Conservation (phyloP, 2,888 invertebrate species). For the Archips xylosteana region DNA sequence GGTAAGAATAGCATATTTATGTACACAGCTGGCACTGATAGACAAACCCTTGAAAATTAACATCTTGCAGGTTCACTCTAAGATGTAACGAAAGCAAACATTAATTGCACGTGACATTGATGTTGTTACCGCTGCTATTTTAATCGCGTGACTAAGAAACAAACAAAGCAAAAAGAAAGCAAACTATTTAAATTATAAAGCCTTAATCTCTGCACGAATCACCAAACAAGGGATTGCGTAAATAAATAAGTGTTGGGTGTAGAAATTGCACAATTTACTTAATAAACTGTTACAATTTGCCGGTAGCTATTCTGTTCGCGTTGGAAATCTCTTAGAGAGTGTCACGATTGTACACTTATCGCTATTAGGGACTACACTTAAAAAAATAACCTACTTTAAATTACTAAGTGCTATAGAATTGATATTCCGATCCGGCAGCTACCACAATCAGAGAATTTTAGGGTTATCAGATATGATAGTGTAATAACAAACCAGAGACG, state of each 20-base stretch:
- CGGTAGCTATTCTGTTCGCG: constrained; percentile 11
- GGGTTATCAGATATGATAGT: no score
- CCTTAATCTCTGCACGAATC: constrained; percentile 2
- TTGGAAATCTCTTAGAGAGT: constrained; percentile 12
- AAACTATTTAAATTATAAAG: constrained; percentile 11
- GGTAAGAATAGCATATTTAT: no score
- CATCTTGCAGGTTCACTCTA: neutral
- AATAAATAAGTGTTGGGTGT: constrained; percentile 25
- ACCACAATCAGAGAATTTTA: no score
- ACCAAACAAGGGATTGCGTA: constrained; percentile 21
- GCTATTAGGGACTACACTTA: constrained; percentile 2
- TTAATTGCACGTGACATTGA: neutral
- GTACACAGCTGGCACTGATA: no score
- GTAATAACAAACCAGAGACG: no score
- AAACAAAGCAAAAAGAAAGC: constrained; percentile 19
- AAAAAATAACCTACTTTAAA: neutral
- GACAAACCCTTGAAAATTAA: no score
- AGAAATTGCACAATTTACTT: constrained; percentile 36
- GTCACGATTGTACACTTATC: constrained; percentile 4
- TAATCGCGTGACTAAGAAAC: neutral
- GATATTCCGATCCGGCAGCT: no score
- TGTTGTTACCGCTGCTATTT: neutral
- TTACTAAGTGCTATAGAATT: no score
- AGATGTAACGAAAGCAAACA: neutral
- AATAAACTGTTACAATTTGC: constrained; percentile 37